These are phyloP conservation scores for Panthera leo DNA, from an alignment of 2,113 vertebrate species.

Conservation along the genomic window DNA sequence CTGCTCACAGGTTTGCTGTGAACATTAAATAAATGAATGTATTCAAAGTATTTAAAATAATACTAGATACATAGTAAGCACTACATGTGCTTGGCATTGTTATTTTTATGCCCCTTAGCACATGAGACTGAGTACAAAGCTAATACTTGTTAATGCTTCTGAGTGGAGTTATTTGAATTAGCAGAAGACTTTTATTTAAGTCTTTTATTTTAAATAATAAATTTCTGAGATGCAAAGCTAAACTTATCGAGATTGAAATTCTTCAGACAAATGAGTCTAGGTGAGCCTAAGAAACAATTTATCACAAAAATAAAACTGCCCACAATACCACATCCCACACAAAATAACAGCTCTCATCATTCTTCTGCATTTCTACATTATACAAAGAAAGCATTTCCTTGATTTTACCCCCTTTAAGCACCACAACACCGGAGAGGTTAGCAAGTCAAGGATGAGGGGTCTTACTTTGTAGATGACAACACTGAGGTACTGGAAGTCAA, in stretches of 20 bases:
- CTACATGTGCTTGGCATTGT: background rate
- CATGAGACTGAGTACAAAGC: background rate
- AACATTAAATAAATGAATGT: background rate
- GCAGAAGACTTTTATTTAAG: background rate
- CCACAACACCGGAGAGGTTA: background rate
- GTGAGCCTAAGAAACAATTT: background rate
- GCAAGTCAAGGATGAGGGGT: background rate
- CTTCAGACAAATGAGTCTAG: background rate
- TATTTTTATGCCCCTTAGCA: background rate
- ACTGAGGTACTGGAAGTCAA: background rate
- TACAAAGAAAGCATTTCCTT: background rate
- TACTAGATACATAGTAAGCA: background rate
- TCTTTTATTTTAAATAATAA: slow-evolving; percentile 1
- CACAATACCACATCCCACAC: background rate
- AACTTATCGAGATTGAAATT: background rate
- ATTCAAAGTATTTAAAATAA: background rate
- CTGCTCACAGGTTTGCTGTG: background rate
- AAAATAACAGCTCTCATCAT: background rate
- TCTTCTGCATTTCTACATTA: background rate
- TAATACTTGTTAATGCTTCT: background rate
- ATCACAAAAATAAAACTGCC: background rate
- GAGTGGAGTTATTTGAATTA: background rate
- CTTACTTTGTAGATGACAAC: background rate
- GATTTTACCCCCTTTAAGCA: background rate
- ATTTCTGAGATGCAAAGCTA: background rate